Percentiles rank a stretch among this genome's conserved stretches.
These are phyloP conservation scores for Galagoides demidoff DNA, from an alignment of 2,797 vertebrate species.

Conservation along the genomic window DNA sequence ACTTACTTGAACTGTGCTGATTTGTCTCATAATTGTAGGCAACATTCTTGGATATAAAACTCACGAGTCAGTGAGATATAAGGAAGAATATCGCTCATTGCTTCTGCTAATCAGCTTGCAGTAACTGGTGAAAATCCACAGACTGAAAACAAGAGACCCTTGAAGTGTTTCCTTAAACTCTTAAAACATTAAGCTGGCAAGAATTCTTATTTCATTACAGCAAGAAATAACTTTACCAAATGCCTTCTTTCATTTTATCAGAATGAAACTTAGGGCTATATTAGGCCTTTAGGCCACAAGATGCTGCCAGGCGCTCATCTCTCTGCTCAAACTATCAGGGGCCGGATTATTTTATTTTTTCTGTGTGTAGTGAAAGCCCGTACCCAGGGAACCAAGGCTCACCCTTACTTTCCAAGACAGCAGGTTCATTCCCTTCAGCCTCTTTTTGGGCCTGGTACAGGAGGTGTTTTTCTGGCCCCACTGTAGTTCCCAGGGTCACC, in stretches of 20 bases:
- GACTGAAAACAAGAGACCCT: neutral
- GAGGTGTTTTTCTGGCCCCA: neutral
- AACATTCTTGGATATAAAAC: neutral
- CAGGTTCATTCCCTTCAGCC: neutral
- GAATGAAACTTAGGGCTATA: neutral
- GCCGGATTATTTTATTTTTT: neutral
- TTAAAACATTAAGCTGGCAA: neutral
- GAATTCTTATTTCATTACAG: conserved; percentile 14
- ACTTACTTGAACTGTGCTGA: neutral
- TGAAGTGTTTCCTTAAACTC: neutral
- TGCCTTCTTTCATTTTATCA: neutral
- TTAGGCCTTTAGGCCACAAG: neutral
- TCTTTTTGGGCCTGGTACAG: neutral
- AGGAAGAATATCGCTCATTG: neutral
- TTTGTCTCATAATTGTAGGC: neutral
- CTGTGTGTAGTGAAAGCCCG: neutral
- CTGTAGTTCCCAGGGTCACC: neutral
- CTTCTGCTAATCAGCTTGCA: neutral
- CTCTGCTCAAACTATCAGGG: too few species aligned
- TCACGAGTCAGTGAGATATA: neutral
- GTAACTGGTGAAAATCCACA: neutral
- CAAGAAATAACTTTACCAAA: neutral
- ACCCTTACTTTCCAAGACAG: neutral
- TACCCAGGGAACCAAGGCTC: neutral
- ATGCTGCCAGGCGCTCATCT: neutral